phyloP scores from a whole-genome alignment of 2,113 vertebrate genomes.

The Ceyx margarethae region DNA sequence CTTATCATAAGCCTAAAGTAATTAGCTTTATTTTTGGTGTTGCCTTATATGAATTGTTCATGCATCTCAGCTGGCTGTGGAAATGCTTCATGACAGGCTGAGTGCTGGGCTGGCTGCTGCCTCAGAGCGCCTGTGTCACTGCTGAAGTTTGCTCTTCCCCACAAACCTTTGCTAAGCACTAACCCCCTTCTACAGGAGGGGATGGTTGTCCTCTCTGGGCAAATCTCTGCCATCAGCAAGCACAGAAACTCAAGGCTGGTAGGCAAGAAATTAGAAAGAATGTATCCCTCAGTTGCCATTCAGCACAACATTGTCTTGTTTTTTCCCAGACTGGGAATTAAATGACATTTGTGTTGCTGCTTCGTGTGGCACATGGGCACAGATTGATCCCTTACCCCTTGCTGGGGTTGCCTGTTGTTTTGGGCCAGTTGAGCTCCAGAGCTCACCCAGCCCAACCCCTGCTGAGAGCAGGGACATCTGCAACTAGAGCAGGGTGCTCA shows the following conservation, averaged over 20 bases:
- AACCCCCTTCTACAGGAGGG: not conserved
- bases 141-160: not conserved
- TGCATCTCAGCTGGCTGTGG: not conserved
- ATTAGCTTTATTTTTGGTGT: conserved; percentile 58
- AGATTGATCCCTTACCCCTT: not conserved
- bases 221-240: not conserved
- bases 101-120: not conserved
- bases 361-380: not conserved
- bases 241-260: not conserved
- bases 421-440: too few relatives aligned
- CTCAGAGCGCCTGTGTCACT: not conserved
- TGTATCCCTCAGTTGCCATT: not conserved
- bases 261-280: not conserved
- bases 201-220: not conserved
- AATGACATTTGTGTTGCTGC: not conserved
- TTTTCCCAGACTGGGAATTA: not conserved
- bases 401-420: not conserved
- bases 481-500: too few relatives aligned
- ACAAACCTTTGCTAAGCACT: not conserved
- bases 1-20: conserved; percentile 38
- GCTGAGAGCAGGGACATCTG: too few relatives aligned
- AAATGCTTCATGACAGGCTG: not conserved
- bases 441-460: too few relatives aligned
- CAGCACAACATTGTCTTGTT: too few relatives aligned
- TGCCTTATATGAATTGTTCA: not conserved